These are phyloP conservation scores for Caenorhabditis imperialis DNA, from an alignment of 2,888 invertebrate species.

Conservation along the genomic window DNA sequence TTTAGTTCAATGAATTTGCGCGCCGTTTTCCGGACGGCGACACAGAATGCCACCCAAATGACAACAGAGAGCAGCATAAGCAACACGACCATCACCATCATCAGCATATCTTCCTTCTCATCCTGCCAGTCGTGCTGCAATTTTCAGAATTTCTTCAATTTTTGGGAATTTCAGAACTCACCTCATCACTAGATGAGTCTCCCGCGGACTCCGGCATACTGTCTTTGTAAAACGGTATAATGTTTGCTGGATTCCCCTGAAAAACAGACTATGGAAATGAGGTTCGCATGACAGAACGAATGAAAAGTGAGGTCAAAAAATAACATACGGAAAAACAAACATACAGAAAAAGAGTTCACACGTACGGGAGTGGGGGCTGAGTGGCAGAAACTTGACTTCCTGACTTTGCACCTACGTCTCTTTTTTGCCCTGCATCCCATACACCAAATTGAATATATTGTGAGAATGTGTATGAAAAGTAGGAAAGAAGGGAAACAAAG, in stretches of 20 bases:
- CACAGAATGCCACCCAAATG: conserved; percentile 71
- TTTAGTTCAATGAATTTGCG: conserved; percentile 66
- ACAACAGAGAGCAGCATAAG: conserved; percentile 69
- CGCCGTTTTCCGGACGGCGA: conserved; percentile 66
- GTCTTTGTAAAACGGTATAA: conserved; percentile 55
- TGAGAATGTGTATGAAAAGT: no score
- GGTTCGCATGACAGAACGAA: background rate
- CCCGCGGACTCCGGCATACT: conserved; percentile 49
- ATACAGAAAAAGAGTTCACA: background rate
- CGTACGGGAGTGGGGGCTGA: background rate
- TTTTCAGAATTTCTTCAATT: background rate
- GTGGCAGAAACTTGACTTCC: no score
- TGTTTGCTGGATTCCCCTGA: conserved; percentile 50
- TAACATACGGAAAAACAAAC: background rate
- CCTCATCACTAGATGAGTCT: conserved; percentile 50
- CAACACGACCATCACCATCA: conserved; percentile 64
- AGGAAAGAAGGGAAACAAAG: no score
- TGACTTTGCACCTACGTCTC: no score
- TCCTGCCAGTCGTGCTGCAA: conserved; percentile 52
- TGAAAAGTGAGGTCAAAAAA: conserved; percentile 8
- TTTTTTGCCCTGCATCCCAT: no score
- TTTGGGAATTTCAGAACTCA: conserved; percentile 4
- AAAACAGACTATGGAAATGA: conserved; percentile 8
- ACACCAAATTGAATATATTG: no score
- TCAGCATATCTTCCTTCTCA: conserved; percentile 57